These are phyloP conservation scores for Monopis laevigella DNA, from an alignment of 2,888 invertebrate genomes.

Conservation along the genomic window DNA sequence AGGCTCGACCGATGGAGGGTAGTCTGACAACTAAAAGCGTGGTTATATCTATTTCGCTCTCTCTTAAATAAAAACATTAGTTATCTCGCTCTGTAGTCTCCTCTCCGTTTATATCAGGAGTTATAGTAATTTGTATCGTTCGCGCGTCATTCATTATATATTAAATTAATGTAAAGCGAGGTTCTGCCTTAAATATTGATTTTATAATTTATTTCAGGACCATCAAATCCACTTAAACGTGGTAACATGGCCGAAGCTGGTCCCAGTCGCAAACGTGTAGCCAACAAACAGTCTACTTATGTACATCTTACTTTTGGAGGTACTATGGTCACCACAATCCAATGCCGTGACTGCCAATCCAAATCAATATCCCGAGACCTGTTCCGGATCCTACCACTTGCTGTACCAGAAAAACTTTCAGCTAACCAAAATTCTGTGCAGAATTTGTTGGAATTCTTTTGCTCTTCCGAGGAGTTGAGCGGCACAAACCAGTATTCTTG, in stretches of 20 bases:
- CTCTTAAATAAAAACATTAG: no score
- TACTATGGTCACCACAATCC: constrained; percentile 76
- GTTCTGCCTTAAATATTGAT: no score
- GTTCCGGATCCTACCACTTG: constrained; percentile 82
- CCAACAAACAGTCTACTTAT: constrained; percentile 14
- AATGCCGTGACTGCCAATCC: constrained; percentile 76
- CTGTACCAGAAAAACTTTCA: constrained; percentile 71
- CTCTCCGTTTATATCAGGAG: no score
- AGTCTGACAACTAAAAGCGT: no score
- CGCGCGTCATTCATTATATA: no score
- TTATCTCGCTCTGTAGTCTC: no score
- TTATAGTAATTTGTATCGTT: no score
- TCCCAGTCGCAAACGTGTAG: neutral
- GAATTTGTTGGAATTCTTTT: constrained; percentile 79
- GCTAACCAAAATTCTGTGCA: constrained; percentile 72
- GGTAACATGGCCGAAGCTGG: neutral
- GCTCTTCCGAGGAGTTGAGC: constrained; percentile 78
- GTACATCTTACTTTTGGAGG: constrained; percentile 82
- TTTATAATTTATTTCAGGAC: no score
- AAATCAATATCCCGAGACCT: constrained; percentile 79
- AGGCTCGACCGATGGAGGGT: no score
- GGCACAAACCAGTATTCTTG: constrained; percentile 88
- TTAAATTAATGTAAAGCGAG: no score
- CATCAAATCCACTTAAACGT: neutral
- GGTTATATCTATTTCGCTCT: no score